phyloP scores from a whole-genome alignment of 2,888 invertebrate species.

The Ferrisia virgata region DNA sequence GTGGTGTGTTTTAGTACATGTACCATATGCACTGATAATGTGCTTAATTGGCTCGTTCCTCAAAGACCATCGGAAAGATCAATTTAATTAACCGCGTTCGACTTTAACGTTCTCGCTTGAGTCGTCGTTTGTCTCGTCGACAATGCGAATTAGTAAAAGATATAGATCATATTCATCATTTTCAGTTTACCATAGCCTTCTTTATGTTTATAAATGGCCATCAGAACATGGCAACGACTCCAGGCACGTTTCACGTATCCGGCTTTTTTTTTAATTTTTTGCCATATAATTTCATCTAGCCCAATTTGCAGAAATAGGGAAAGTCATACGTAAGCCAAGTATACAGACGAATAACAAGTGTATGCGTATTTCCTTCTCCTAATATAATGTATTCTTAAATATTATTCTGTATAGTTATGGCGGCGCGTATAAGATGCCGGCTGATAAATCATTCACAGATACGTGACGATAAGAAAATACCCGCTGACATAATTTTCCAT shows the following conservation, averaged over 20 bases:
- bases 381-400: neutral
- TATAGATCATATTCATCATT: neutral
- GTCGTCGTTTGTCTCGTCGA: neutral
- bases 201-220: neutral
- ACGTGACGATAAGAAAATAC: neutral
- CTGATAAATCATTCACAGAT: neutral
- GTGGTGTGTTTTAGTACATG: neutral
- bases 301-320: neutral
- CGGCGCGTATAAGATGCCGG: neutral
- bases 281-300: neutral
- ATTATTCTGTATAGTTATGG: too few species aligned
- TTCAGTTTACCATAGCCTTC: neutral
- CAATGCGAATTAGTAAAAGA: neutral
- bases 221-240: neutral
- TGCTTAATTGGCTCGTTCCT: neutral
- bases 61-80: neutral
- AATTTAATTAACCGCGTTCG: slow-evolving; percentile 2
- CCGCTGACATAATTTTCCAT: neutral
- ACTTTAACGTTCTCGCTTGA: neutral
- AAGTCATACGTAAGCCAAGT: too few species aligned
- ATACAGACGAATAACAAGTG: neutral
- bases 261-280: neutral
- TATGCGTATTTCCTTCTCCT: neutral
- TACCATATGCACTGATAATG: too few species aligned
- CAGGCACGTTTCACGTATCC: neutral